Conservation (phyloP, 92 coral and sea anemone species). For the Umimayanthus chanpuru region DNA sequence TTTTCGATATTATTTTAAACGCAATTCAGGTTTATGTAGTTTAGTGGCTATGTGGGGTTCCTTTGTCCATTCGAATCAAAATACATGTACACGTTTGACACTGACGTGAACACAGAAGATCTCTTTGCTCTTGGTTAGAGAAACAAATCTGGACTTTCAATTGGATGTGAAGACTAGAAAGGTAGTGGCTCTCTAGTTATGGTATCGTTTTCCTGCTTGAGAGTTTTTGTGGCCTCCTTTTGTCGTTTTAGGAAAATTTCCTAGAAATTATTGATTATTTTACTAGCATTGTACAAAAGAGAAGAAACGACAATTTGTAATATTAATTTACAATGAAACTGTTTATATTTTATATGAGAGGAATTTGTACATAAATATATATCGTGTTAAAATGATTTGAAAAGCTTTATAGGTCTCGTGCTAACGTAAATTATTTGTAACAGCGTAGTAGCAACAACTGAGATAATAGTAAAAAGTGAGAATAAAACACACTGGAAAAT, state of each 20-base stretch:
- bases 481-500: neutral
- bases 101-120: neutral
- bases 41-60: neutral
- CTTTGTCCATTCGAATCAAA: neutral
- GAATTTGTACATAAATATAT: conserved; percentile 66
- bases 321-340: conserved; percentile 48
- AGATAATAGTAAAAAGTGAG: conserved; percentile 6
- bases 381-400: conserved; percentile 56
- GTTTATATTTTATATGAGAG: conserved; percentile 78
- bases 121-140: neutral
- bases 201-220: neutral
- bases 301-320: conserved; percentile 32
- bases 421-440: conserved; percentile 54
- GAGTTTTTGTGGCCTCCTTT: neutral
- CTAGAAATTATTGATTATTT: conserved; percentile 33
- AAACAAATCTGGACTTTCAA: neutral
- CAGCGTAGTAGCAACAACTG: conserved; percentile 18
- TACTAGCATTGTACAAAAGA: conserved; percentile 38
- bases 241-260: conserved; percentile 36
- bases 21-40: neutral
- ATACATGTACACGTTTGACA: neutral
- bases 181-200: neutral
- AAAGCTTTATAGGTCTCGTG: conserved; percentile 44
- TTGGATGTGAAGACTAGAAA: neutral
- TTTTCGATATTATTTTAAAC: neutral